Percentiles rank a stretch among this genome's conserved stretches.
phyloP scores from a whole-genome alignment of 2,888 invertebrate genomes.

The Callimorpha dominula region DNA sequence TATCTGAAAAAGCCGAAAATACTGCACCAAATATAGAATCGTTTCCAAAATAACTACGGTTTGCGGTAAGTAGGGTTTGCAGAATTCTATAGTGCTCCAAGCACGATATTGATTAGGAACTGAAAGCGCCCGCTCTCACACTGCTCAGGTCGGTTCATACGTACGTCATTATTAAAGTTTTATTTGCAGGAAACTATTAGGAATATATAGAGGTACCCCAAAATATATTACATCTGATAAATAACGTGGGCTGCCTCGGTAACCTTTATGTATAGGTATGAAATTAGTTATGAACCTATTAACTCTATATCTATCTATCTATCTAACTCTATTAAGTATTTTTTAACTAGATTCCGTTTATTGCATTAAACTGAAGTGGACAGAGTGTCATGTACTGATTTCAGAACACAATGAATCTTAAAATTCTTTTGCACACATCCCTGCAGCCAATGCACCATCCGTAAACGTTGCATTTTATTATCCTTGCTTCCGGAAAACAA shows the following conservation, averaged over 20 bases:
- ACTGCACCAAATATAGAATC: too few relatives aligned
- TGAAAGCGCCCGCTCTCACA: too few relatives aligned
- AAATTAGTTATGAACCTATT: neutral
- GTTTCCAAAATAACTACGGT: neutral
- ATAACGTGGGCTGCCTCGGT: neutral
- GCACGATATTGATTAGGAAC: too few relatives aligned
- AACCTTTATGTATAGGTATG: neutral
- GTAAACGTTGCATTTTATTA: conserved; percentile 73
- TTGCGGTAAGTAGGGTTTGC: neutral
- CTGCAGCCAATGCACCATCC: conserved; percentile 82
- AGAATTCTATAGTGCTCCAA: too few relatives aligned
- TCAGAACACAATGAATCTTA: conserved; percentile 74
- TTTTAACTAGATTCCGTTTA: neutral
- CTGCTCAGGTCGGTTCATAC: neutral
- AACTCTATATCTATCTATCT: too few relatives aligned
- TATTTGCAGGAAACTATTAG: neutral
- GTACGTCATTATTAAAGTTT: neutral
- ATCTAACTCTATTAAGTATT: neutral
- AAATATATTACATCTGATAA: neutral
- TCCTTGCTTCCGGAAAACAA: conserved; percentile 84
- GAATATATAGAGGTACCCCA: neutral
- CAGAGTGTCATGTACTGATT: conserved; percentile 73
- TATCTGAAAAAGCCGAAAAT: too few relatives aligned
- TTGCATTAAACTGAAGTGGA: conserved; percentile 28
- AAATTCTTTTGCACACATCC: conserved; percentile 80